Conservation (phyloP, 2,797 vertebrate genomes). For the Peromyscus eremicus region DNA sequence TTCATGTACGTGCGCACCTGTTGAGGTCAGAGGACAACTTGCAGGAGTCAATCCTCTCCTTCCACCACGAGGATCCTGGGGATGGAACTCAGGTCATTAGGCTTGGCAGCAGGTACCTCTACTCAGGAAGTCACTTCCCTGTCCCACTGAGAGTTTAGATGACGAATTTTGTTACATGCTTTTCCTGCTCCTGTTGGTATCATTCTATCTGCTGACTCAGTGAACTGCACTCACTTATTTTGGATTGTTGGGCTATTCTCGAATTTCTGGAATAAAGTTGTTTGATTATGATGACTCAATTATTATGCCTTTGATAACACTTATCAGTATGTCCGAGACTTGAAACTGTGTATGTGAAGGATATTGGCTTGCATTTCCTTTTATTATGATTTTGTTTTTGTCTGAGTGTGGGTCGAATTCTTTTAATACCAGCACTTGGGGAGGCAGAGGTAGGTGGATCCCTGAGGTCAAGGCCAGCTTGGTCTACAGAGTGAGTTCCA, state of each 20-base stretch:
- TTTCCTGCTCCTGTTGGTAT: background rate
- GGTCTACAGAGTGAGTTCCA: background rate
- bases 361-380: background rate
- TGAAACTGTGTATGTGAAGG: background rate
- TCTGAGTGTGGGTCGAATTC: background rate
- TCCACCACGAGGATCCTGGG: background rate
- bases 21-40: background rate
- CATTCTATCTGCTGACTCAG: background rate
- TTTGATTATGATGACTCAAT: background rate
- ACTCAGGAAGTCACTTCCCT: background rate
- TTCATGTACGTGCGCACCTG: background rate
- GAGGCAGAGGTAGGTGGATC: background rate
- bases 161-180: background rate
- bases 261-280: background rate
- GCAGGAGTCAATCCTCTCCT: background rate
- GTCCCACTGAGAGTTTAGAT: background rate
- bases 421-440: background rate
- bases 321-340: background rate
- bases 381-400: conserved; percentile 2
- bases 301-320: background rate
- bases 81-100: background rate
- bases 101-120: background rate
- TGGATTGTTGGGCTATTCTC: background rate
- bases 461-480: background rate
- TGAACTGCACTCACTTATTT: background rate